These are phyloP conservation scores for Tricholauxania praeusta DNA, from an alignment of 2,888 invertebrate genomes.

Conservation along the genomic window DNA sequence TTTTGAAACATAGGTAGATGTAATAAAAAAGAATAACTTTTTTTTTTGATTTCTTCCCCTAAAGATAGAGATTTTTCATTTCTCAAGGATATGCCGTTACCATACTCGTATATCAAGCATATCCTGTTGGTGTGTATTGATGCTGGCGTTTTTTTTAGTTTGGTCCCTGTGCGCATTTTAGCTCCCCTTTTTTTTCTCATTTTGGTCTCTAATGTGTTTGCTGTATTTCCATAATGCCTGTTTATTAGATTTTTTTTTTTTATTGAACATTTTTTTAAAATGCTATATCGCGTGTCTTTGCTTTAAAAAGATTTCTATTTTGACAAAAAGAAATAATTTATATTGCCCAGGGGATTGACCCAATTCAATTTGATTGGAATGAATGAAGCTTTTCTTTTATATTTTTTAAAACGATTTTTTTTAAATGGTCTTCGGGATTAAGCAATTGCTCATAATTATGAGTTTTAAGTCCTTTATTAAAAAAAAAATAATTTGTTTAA, in stretches of 20 bases:
- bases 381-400: no score
- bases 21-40: constrained; percentile 1
- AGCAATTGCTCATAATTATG: no score
- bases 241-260: constrained; percentile 12
- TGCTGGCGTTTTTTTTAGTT: background rate
- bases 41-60: background rate
- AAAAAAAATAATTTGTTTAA: no score
- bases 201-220: constrained; percentile 24
- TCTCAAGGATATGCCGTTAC: constrained; percentile 44
- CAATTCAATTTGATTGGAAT: no score
- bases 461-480: no score
- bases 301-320: constrained; percentile 29
- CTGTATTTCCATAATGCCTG: constrained; percentile 8
- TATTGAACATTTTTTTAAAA: background rate
- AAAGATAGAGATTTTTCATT: constrained; percentile 22
- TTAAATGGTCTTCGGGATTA: no score
- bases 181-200: constrained; percentile 22
- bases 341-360: no score
- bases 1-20: background rate
- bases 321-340: constrained; percentile 23
- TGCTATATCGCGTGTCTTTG: constrained; percentile 34
- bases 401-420: no score
- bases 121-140: constrained; percentile 16
- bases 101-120: constrained; percentile 17
- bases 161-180: constrained; percentile 29